Base-by-base conservation (phyloP, 2,113 vertebrate species). In the Oncorhynchus nerka region DNA sequence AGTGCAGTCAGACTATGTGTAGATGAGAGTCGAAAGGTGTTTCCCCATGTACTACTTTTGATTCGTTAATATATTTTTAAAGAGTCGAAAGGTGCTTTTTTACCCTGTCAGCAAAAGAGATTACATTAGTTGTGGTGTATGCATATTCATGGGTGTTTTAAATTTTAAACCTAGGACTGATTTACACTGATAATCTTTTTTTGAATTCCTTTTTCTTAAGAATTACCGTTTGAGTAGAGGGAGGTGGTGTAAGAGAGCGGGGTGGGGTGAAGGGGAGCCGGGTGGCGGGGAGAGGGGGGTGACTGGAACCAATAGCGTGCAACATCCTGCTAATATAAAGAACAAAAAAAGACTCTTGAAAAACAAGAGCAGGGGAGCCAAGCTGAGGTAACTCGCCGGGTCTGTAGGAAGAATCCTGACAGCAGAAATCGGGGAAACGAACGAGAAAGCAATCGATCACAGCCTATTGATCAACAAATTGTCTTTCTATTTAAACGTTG, bases 281-380 rank as follows among this genome's bases (percentile, higher is more conserved):
- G 62, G 34, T 34, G 72, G 59, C 3, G 5, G 4, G 62, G 30
- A 32, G 32, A 32, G n/a, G n/a, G n/a, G n/a, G n/a, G n/a, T 24
- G 22, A 74, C 28, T 68, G 22, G 73, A 85, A 74, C 87, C 93
- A 94, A 94, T 93, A 67, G 85, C 79, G 71, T 75, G 79, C 84
- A 81, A 92, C 85, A 83, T 93, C 85, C 87, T 89, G 86, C 78
- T 66, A 79, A 73, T 76, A 70, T 77, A 83, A 87, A 83, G 86
- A 84, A 77, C 26, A 49, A 57, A 4, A 79, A 73, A 71, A 68
- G 55, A 73, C 81, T 51, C 75, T 65, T 69, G 26, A 79, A 81
- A 73, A 81, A 71, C 71, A 80, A 82, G 82, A 86, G 86, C 65
- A 87, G 81, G 81, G 83, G 81, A 78, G 82, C 73, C 65, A 74